Conservation (phyloP, 2,888 invertebrate genomes). For the Neocrepidodera transversa region DNA sequence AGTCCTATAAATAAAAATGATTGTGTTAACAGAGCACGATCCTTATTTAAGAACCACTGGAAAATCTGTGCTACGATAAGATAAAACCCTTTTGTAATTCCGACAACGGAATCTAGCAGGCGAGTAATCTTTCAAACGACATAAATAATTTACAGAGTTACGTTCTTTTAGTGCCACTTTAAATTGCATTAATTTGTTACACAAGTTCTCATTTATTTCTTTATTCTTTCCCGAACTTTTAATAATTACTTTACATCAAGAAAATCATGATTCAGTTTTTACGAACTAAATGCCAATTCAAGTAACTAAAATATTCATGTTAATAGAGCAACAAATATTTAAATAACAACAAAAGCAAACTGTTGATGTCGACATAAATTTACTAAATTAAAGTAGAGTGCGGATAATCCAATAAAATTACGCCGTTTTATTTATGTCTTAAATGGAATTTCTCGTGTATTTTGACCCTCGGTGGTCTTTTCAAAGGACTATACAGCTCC, state of each 20-base stretch:
- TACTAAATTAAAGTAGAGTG: background rate
- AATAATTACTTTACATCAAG: background rate
- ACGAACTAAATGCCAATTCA: too few species aligned
- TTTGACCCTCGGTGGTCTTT: constrained; percentile 14
- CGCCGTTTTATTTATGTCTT: constrained; percentile 6
- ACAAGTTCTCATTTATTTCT: background rate
- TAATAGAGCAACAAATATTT: too few species aligned
- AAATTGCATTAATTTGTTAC: constrained; percentile 19
- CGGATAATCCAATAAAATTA: constrained; percentile 15
- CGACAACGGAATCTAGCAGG: constrained; percentile 3
- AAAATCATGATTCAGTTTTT: too few species aligned
- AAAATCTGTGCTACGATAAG: constrained; percentile 13
- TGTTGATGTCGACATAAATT: constrained; percentile 7
- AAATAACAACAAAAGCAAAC: too few species aligned
- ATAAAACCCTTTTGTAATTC: constrained; percentile 19
- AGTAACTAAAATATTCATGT: too few species aligned
- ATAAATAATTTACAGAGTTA: constrained; percentile 20
- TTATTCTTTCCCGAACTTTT: background rate
- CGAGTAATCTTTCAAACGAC: constrained; percentile 25
- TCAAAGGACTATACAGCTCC: constrained; percentile 17
- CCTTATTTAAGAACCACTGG: constrained; percentile 15
- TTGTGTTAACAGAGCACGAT: constrained; percentile 25
- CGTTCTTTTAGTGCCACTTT: constrained; percentile 10
- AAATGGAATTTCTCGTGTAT: constrained; percentile 21
- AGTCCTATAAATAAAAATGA: constrained; percentile 20